Conservation (phyloP, 2,888 invertebrate species). For the Trisateles emortualis region DNA sequence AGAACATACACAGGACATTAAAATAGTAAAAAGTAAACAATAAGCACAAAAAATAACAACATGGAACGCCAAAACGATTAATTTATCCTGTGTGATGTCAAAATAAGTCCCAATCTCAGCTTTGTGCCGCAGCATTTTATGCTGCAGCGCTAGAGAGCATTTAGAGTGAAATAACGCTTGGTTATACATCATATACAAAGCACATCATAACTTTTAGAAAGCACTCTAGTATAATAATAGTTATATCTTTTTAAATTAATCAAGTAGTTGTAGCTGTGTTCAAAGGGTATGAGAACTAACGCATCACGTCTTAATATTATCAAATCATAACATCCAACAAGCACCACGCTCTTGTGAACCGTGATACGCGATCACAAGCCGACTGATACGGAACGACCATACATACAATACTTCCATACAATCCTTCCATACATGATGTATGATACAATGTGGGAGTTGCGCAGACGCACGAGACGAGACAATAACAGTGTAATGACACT, state of each 20-base stretch:
- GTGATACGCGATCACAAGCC: conserved; percentile 26
- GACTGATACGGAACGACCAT: conserved; percentile 13
- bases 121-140: too few species aligned
- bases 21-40: too few species aligned
- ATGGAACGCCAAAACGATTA: too few species aligned
- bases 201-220: too few species aligned
- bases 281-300: conserved; percentile 22
- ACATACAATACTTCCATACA: not conserved
- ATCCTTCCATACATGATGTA: not conserved
- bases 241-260: not conserved
- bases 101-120: too few species aligned
- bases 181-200: too few species aligned
- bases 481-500: conserved; percentile 52
- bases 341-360: conserved; percentile 35
- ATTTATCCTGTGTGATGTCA: too few species aligned
- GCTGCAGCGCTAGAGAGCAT: too few species aligned
- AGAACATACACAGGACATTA: too few species aligned
- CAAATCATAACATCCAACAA: conserved; percentile 34
- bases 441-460: conserved; percentile 25
- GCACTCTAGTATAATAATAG: too few species aligned
- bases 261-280: not conserved
- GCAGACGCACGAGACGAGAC: conserved; percentile 35
- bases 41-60: too few species aligned
- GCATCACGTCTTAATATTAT: conserved; percentile 32
- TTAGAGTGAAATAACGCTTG: too few species aligned